Conservation (phyloP, 2,888 invertebrate genomes). For the Augiades crinisus region DNA sequence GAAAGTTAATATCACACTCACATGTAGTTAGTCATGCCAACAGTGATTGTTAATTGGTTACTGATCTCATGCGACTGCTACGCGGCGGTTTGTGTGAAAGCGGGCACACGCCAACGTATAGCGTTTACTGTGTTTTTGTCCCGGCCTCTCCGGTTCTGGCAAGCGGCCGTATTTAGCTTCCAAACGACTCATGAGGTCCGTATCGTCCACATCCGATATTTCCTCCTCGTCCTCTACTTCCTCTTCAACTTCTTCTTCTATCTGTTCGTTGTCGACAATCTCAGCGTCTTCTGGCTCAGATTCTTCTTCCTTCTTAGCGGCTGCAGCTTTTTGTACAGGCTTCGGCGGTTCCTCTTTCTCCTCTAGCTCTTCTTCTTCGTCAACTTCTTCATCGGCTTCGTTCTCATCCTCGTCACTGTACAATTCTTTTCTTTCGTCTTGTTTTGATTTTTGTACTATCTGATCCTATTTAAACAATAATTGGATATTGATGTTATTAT, state of each 20-base stretch:
- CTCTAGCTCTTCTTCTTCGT: conserved; percentile 53
- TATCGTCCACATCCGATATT: conserved; percentile 85
- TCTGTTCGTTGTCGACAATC: conserved; percentile 71
- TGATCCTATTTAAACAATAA: conserved; percentile 37
- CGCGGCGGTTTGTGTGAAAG: conserved; percentile 29
- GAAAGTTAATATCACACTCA: conserved; percentile 57
- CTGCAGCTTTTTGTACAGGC: conserved; percentile 31
- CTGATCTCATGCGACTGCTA: conserved; percentile 44
- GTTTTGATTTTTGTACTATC: conserved; percentile 31
- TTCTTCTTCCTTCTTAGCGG: conserved; percentile 48
- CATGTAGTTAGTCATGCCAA: conserved; percentile 66
- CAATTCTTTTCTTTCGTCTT: conserved; percentile 54
- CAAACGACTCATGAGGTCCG: conserved; percentile 84
- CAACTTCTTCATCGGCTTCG: conserved; percentile 51
- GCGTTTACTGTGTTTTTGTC: conserved; percentile 73
- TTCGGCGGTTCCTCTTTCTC: conserved; percentile 40
- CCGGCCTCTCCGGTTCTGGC: conserved; percentile 75
- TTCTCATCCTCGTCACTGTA: conserved; percentile 64
- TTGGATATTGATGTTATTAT: conserved; percentile 1
- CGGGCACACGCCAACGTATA: conserved; percentile 38
- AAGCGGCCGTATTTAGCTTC: conserved; percentile 88
- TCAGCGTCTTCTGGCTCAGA: conserved; percentile 62
- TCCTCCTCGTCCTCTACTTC: conserved; percentile 75
- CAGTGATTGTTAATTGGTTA: conserved; percentile 51
- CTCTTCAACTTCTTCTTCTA: conserved; percentile 73